Evolutionary conservation across 2,888 invertebrate species (phyloP), one percentile per base, ranked within the genome.

Genomic region (Drosophila demipolita): DNA sequence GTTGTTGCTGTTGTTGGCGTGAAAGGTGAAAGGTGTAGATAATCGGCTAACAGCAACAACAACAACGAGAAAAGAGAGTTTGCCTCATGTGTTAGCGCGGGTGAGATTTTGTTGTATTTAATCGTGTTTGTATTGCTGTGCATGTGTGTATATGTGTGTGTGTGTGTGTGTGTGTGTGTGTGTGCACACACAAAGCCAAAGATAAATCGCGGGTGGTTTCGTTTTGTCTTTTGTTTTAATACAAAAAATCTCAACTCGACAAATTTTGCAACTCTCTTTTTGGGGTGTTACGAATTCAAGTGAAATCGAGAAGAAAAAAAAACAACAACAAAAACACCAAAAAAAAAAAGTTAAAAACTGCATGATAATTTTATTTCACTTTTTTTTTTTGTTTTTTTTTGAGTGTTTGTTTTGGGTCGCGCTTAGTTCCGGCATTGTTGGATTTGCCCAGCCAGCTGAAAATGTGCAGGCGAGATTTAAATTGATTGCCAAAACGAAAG

Each of bases 151-250:
- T 26, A 5, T 5, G 5, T 29, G 29, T 5, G 5, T 29, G 29
- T 29, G 29, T 40, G 40, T 5, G 5, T 29, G 29, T 5, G 5
- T 29, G 29, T 29, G 29, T 40, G 40, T 59, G 58, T 78, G 66
- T 73, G 58, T 48, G 40, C n/a, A 15, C 35, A 67, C 67, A 72
- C 63, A 54, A 15, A 54, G 23, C 17, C 23, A 54, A 62, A 62
- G 54, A 74, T 62, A 89, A 82, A 87, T 85, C 89, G 87, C 87
- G 87, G 87, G 90, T 87, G 87, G 87, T 78, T 88, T 86, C 88
- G 62, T 89, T 89, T 83, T 73, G 73, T 74, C 82, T 88, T 76
- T 79, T 73, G 63, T 82, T 73, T 88, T 72, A 73, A 80, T 64
- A 78, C 78, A 26, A 49, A 23, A 80, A 80, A 78, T 76, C 80